phyloP scores from a whole-genome alignment of 1,140 invertebrate species.

The Parasteatoda tepidariorum region DNA sequence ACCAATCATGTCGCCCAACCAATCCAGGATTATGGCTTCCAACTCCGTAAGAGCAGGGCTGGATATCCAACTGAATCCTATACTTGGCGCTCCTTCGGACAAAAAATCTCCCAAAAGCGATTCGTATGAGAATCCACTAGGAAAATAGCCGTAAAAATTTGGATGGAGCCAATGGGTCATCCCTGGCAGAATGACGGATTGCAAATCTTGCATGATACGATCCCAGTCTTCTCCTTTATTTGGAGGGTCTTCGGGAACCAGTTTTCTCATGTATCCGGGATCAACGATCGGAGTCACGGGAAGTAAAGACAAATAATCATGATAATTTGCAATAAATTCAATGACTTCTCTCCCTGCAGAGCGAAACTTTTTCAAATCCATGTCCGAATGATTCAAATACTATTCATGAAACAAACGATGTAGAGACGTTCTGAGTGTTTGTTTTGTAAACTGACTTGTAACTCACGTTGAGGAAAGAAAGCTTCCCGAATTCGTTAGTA shows the following conservation, averaged over 20 bases:
- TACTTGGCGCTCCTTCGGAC: conserved; percentile 92
- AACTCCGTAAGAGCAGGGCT: conserved; percentile 97
- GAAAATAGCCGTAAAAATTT: conserved; percentile 98
- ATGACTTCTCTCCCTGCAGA: conserved; percentile 71
- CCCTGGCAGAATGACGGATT: conserved; percentile 92
- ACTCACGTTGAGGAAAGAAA: too few species aligned
- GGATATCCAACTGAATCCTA: conserved; percentile 98
- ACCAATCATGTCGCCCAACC: conserved; percentile 76
- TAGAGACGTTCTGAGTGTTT: too few species aligned
- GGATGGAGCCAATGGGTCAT: conserved; percentile 99
- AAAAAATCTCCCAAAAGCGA: conserved; percentile 98
- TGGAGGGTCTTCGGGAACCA: conserved; percentile 85
- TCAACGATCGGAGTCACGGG: conserved; percentile 67
- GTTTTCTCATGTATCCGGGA: conserved; percentile 70
- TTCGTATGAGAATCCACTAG: conserved; percentile 95
- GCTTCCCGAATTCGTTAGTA: too few species aligned
- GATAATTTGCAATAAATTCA: conserved; percentile 83
- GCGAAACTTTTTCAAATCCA: not conserved
- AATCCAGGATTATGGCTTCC: conserved; percentile 96
- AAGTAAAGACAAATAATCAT: conserved; percentile 65
- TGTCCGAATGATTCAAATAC: not conserved
- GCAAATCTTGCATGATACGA: conserved; percentile 88
- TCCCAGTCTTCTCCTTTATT: conserved; percentile 85
- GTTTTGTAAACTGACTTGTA: too few species aligned
- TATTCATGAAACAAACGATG: too few species aligned